Percentiles rank a stretch among this genome's conserved stretches.
These are phyloP conservation scores for Lampris megalopsis DNA, from an alignment of 2,113 vertebrate genomes.

Conservation along the genomic window DNA sequence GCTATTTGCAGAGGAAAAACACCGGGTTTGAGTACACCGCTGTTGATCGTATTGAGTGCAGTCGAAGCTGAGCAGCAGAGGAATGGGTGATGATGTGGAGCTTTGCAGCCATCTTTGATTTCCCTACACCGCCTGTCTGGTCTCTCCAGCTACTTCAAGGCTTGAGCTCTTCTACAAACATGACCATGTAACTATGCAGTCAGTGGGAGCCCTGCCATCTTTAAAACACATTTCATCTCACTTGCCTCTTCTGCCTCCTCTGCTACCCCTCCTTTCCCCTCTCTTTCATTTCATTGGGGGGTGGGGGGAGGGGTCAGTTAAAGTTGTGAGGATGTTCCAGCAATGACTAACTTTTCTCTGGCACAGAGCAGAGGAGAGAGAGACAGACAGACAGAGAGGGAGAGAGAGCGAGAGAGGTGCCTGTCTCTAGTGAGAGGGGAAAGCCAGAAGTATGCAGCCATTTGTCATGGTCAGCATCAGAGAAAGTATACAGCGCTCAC, in stretches of 20 bases:
- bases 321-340: constrained; percentile 50
- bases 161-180: constrained; percentile 61
- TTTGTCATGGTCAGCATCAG: constrained; percentile 34
- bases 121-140: constrained; percentile 50
- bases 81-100: constrained; percentile 75
- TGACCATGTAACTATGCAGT: constrained; percentile 62
- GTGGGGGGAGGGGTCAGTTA: constrained; percentile 42
- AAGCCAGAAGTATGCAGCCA: constrained; percentile 41
- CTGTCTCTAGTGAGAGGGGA: constrained; percentile 18
- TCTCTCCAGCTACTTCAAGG: constrained; percentile 46
- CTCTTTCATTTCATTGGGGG: constrained; percentile 33
- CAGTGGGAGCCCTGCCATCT: constrained; percentile 70
- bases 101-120: constrained; percentile 72
- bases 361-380: constrained; percentile 8
- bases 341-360: constrained; percentile 48
- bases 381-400: constrained; percentile 4
- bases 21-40: neutral
- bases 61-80: neutral
- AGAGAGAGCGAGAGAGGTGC: constrained; percentile 1
- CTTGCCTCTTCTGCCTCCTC: constrained; percentile 27
- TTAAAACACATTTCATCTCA: constrained; percentile 71
- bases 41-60: constrained; percentile 31
- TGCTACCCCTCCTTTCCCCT: constrained; percentile 26
- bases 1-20: neutral
- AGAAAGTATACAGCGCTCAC: too few species aligned